Evolutionary conservation across 2,888 invertebrate species (phyloP).

Genomic region (Ptychoptera albimana): DNA sequence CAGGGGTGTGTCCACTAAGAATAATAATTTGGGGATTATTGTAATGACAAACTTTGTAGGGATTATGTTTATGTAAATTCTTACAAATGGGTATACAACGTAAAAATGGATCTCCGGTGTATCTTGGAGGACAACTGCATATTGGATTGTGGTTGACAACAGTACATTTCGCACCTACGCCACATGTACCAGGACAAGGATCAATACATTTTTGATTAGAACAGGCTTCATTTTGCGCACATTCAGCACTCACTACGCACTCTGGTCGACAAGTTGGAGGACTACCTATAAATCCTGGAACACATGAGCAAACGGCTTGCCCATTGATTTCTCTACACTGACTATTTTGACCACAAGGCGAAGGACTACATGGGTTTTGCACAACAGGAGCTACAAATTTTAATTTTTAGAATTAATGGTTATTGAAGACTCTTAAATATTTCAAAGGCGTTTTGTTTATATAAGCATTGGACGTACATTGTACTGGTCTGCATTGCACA

Average conservation of each 20-base stretch:
- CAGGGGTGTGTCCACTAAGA: conserved; percentile 16
- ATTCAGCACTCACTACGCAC: conserved; percentile 57
- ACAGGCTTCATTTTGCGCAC: conserved; percentile 51
- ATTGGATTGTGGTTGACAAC: conserved; percentile 60
- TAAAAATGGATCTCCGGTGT: conserved; percentile 57
- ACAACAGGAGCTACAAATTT: conserved; percentile 28
- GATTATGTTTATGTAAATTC: conserved; percentile 9
- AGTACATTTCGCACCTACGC: conserved; percentile 51
- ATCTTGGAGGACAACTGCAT: conserved; percentile 46
- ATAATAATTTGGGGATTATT: too few relatives aligned
- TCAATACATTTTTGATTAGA: conserved; percentile 61
- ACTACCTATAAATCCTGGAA: conserved; percentile 46
- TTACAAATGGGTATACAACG: conserved; percentile 40
- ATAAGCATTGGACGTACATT: conserved; percentile 28
- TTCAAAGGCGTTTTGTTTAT: not conserved
- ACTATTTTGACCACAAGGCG: conserved; percentile 53
- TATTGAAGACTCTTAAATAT: not conserved
- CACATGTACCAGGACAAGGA: conserved; percentile 62
- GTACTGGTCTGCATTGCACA: conserved; percentile 41
- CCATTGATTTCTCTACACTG: conserved; percentile 47
- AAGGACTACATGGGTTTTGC: conserved; percentile 41
- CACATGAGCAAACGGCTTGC: conserved; percentile 56
- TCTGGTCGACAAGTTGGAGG: conserved; percentile 61
- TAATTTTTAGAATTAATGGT: conserved; percentile 2
- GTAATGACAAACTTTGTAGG: too few relatives aligned